Evolutionary conservation across 2,888 invertebrate species (phyloP).

Genomic region (Thumatha senex): DNA sequence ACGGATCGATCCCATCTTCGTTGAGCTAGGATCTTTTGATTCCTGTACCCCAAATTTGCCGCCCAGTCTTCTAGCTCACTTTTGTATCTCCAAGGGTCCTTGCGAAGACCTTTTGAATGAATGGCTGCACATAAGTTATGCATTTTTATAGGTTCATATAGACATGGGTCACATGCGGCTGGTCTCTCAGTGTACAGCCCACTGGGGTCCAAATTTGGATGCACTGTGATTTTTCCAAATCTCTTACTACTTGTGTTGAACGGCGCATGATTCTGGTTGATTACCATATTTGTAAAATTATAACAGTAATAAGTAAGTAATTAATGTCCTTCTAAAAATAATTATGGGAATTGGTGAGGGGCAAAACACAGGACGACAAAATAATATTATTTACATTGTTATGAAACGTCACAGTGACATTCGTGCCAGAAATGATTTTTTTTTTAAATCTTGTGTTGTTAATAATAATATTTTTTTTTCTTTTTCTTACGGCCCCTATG

Average conservation of each 20-base stretch:
- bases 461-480: too few species aligned
- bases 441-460: too few species aligned
- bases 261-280: constrained; percentile 14
- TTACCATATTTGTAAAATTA: constrained; percentile 23
- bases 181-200: constrained; percentile 52
- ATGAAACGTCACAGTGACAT: neutral
- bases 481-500: too few species aligned
- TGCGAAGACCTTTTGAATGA: constrained; percentile 39
- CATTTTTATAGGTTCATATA: constrained; percentile 55
- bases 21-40: constrained; percentile 55
- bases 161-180: constrained; percentile 60
- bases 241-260: constrained; percentile 53
- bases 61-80: constrained; percentile 70
- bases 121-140: constrained; percentile 51
- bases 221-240: constrained; percentile 57
- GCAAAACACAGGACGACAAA: neutral
- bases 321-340: neutral
- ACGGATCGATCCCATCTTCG: constrained; percentile 53
- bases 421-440: too few species aligned
- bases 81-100: constrained; percentile 70
- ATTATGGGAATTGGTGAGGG: neutral
- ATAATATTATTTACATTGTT: neutral
- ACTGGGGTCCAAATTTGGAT: constrained; percentile 61
- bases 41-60: constrained; percentile 68
- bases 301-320: neutral